Base-by-base conservation (phyloP, 2,797 vertebrate genomes). In the Cephalopachus bancanus region DNA sequence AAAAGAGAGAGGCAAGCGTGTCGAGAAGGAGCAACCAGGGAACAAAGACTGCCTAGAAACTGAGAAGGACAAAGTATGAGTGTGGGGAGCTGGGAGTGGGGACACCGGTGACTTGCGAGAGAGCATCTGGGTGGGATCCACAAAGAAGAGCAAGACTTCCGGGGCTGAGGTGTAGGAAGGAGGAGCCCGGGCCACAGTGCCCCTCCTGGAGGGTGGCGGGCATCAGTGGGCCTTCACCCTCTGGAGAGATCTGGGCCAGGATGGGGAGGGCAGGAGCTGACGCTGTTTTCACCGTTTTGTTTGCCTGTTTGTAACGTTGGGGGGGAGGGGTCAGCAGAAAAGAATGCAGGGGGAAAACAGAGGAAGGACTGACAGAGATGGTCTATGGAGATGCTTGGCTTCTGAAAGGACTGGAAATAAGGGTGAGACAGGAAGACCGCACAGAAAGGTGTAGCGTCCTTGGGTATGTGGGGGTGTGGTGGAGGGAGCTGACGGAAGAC, bases 71-170 rank as follows among this genome's bases (percentile, higher is more conserved):
- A 20, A 71, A 12, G 14, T 24, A 49, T 0, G 0, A 30, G 15
- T 19, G 8, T 12, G 16, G 17, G 1, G 1, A 17, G 20, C 2
- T 1, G 9, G 67, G 20, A 24, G 6, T 28, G 75, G 44, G 60
- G 44, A 57, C 7, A 22, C 10, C 33, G 19, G 20, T 24, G 15
- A 53, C 28, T 33, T 37, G 24, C 57, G 8, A 22, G n/a, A 26
- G 24, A 7, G 37, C 14, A 33, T 28, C 6, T 37, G 44, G 5
- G 22, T 26, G 17, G 12, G 7, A 51, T 9, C 59, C 11, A 7
- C 19, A 6, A 57, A 57, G 10, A 65, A 79, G 5, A 59, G 55
- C 30, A 30, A 5, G 30, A 49, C n/a, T 49, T 28, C 44, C 44
- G 3, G 44, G 28, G 28, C 28, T 26, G 59, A 53, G 19, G 4